These are phyloP conservation scores for Numenius phaeopus DNA, from an alignment of 2,797 vertebrate species.

Conservation along the genomic window DNA sequence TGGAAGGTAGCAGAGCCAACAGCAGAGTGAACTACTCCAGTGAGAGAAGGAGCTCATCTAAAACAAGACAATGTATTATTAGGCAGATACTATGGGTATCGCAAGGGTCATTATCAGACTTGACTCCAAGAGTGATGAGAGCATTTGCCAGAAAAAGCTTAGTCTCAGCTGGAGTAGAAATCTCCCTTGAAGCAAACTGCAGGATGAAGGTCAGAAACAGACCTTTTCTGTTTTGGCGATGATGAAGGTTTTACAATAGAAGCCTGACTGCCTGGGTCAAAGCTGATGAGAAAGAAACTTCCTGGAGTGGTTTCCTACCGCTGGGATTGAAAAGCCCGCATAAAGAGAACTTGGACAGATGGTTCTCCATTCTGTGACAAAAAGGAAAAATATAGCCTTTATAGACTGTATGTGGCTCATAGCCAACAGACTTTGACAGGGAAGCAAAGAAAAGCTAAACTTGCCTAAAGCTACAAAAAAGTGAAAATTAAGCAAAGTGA, in stretches of 20 bases:
- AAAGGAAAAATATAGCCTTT: background rate
- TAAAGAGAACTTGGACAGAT: background rate
- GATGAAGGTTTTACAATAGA: constrained; percentile 7
- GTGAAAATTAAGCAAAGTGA: background rate
- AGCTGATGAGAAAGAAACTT: constrained; percentile 22
- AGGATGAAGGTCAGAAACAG: constrained; percentile 43
- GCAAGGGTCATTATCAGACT: constrained; percentile 21
- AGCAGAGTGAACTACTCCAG: background rate
- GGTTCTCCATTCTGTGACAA: background rate
- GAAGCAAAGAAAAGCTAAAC: background rate
- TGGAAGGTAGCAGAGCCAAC: background rate
- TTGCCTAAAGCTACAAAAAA: background rate
- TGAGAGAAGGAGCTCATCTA: background rate
- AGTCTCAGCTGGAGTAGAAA: constrained; percentile 45
- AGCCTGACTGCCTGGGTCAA: constrained; percentile 8
- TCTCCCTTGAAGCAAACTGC: constrained; percentile 17
- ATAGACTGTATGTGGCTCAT: background rate
- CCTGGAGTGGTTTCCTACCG: constrained; percentile 33
- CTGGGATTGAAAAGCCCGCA: background rate
- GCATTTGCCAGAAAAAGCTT: background rate
- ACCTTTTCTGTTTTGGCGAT: background rate
- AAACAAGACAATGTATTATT: constrained; percentile 35
- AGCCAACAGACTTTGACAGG: background rate
- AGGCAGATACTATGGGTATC: background rate
- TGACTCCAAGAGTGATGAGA: constrained; percentile 23